Base-by-base conservation (phyloP, 2,888 invertebrate genomes). In the Drosophila dives region DNA sequence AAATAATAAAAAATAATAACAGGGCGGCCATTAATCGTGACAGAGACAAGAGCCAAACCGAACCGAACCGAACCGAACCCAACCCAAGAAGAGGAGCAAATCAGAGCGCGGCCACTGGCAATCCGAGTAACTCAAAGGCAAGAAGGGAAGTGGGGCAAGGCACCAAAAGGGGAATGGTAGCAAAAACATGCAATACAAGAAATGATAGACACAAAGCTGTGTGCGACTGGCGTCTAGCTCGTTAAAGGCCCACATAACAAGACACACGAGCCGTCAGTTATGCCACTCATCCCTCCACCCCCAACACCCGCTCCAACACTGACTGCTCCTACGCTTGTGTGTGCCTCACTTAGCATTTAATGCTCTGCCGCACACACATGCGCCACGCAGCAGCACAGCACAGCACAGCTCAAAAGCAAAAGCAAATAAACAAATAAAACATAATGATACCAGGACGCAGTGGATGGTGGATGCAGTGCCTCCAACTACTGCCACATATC, bases 1-100 rank as follows among this genome's bases (percentile, higher is more conserved):
- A 88, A 83, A 86, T 88, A 86, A 86, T 81, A 87, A 83, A 81
- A 84, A 81, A 86, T 83, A 84, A 89, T 79, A 87, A 86, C 66
- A 84, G 81, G 82, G 49, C 58, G 81, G 72, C 84, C 84, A 89
- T 88, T 88, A 88, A 88, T 88, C 90, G 83, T 83, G 83, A 81
- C 87, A 88, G 77, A 88, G 88, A 88, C 86, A 84, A 73, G 75
- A 55, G 53, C 62, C 64, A 58, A 62, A 40, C 60, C 54, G 60
- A 61, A 50, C 62, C 54, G 49, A 50, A 45, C 53, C 42, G 40
- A 49, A 36, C 51, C 48, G 59, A 61, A 50, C 62, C 54, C 45
- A 45, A 45, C 53, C 42, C 48, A 49, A 36, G 61, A 48, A 55
- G 54, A 49, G 62, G 59, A 64, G 45, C 55, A 54, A 64, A 81